Percentiles rank a stretch among this genome's conserved stretches.
phyloP scores from a whole-genome alignment of 2,113 vertebrate genomes.

The Caracal caracal region DNA sequence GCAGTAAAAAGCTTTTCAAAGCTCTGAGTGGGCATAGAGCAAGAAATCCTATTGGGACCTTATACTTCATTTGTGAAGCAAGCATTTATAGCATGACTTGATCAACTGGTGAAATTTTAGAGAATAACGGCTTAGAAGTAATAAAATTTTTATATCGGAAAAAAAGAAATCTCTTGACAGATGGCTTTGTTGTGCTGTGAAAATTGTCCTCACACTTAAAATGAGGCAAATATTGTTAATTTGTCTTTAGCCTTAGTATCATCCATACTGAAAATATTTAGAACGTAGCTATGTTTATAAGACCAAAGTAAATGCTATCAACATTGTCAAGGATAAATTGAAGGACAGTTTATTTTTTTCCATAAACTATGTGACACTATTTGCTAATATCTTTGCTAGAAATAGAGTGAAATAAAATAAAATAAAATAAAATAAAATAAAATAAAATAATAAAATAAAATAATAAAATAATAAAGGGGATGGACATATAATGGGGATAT shows the following conservation, averaged over 20 bases:
- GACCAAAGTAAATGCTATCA: neutral
- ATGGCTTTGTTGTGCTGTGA: neutral
- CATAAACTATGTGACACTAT: neutral
- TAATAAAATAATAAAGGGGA: neutral
- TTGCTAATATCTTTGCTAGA: neutral
- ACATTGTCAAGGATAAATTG: neutral
- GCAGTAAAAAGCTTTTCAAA: neutral
- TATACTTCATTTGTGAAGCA: neutral
- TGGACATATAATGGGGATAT: neutral
- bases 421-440: neutral
- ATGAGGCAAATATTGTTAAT: neutral
- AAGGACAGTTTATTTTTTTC: neutral
- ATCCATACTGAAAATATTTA: neutral
- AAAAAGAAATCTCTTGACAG: neutral
- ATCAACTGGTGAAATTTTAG: neutral
- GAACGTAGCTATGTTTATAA: neutral
- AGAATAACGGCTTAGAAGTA: neutral
- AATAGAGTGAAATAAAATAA: neutral
- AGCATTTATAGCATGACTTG: neutral
- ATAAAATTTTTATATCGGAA: neutral
- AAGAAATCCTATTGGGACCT: neutral
- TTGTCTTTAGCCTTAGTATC: conserved; percentile 11
- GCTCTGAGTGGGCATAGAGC: fast-evolving
- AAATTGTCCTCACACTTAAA: neutral
- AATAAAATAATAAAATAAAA: neutral